phyloP scores from a whole-genome alignment of 1,140 invertebrate species.

The Nasonia giraulti region DNA sequence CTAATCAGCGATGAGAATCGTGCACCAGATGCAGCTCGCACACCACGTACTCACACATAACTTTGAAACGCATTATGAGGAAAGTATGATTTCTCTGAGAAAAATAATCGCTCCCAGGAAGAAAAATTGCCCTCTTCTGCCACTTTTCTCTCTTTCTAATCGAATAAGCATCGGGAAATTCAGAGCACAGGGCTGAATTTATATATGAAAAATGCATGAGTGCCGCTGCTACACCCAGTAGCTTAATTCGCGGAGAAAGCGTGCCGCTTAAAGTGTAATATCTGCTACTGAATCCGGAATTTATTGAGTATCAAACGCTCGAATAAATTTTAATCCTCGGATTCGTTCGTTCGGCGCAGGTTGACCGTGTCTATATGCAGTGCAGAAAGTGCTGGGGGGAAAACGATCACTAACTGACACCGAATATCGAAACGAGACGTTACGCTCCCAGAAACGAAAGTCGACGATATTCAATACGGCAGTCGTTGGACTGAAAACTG shows the following conservation, averaged over 20 bases:
- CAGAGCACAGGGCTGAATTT: neutral
- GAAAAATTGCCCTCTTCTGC: neutral
- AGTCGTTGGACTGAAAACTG: neutral
- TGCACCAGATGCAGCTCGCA: neutral
- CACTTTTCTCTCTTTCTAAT: neutral
- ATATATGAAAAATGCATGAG: neutral
- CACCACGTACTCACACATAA: neutral
- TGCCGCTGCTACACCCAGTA: neutral
- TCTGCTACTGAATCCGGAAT: neutral
- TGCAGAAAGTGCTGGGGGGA: neutral
- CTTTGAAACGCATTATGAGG: constrained; percentile 3
- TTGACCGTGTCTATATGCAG: neutral
- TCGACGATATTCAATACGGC: neutral
- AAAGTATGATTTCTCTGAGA: constrained; percentile 30
- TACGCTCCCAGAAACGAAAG: neutral
- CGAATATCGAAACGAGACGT: neutral
- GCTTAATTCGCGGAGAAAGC: neutral
- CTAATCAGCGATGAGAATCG: constrained; percentile 10
- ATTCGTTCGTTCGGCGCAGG: neutral
- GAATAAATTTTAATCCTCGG: neutral
- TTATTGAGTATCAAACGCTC: neutral
- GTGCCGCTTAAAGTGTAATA: neutral
- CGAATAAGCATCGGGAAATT: constrained; percentile 3
- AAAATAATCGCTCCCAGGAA: neutral
- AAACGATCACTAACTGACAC: neutral